Evolutionary conservation across 2,113 vertebrate species (phyloP).

Genomic region (Clarias batrachus): DNA sequence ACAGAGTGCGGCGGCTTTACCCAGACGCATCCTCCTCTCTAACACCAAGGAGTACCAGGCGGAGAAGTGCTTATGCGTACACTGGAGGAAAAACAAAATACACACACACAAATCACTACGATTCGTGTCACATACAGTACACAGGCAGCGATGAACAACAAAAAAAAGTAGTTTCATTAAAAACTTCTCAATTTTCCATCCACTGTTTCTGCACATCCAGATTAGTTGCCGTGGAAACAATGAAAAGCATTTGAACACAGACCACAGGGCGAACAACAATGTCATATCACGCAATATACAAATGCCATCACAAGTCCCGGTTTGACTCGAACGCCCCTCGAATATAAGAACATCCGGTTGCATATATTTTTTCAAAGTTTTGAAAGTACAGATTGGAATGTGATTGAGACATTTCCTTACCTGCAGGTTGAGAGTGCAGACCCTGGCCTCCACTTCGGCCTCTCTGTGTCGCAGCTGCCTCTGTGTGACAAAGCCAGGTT

Average conservation of each 20-base stretch:
- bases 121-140: neutral
- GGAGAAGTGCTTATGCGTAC: conserved; percentile 85
- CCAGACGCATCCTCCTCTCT: conserved; percentile 78
- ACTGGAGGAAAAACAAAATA: conserved; percentile 66
- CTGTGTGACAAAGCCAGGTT: conserved; percentile 45
- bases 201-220: neutral
- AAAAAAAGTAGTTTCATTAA: neutral
- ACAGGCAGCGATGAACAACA: neutral
- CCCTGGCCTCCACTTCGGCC: conserved; percentile 58
- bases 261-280: neutral
- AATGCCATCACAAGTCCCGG: too few relatives aligned
- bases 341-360: too few relatives aligned
- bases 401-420: conserved; percentile 49
- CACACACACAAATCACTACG: neutral
- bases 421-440: conserved; percentile 67
- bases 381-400: neutral
- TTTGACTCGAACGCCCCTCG: too few relatives aligned
- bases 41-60: conserved; percentile 84
- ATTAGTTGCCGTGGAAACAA: neutral
- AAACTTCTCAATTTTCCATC: neutral
- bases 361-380: too few relatives aligned
- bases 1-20: conserved; percentile 82
- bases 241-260: neutral
- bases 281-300: neutral
- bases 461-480: conserved; percentile 61